phyloP scores from a whole-genome alignment of 2,113 vertebrate species.

The Neolamprologus sp. region DNA sequence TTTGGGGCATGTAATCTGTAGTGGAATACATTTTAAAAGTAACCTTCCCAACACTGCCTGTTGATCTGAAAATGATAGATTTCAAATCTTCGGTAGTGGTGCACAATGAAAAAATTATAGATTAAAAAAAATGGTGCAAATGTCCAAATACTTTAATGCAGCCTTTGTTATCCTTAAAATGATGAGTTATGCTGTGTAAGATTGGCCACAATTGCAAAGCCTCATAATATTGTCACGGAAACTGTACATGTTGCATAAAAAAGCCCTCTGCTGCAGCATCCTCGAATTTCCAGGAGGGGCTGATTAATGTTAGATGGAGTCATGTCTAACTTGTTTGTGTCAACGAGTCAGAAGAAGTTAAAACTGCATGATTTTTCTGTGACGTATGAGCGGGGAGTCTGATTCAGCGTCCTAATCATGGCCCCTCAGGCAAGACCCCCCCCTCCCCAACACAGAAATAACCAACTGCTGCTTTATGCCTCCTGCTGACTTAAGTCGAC shows the following conservation, averaged over 20 bases:
- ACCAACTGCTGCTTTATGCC: neutral
- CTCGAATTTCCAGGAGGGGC: constrained; percentile 21
- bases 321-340: constrained; percentile 43
- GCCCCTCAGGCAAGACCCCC: neutral
- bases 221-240: neutral
- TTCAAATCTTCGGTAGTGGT: no score
- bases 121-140: neutral
- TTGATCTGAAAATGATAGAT: no score
- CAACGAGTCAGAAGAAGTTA: constrained; percentile 30
- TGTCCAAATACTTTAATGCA: rapidly evolving
- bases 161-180: neutral
- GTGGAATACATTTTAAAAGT: no score
- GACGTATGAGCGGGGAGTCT: constrained; percentile 14
- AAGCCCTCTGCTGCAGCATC: neutral
- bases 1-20: no score
- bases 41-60: no score
- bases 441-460: neutral
- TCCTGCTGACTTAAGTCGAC: constrained; percentile 4
- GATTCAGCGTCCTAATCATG: constrained; percentile 43
- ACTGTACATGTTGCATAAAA: constrained; percentile 1
- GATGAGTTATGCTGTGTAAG: neutral
- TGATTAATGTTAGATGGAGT: constrained; percentile 45
- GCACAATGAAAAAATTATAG: no score
- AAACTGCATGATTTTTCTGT: constrained; percentile 43
- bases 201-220: neutral